Evolutionary conservation across 2,113 vertebrate genomes (phyloP), one percentile per base, ranked within the genome.

Genomic region (Mesitornis unicolor): DNA sequence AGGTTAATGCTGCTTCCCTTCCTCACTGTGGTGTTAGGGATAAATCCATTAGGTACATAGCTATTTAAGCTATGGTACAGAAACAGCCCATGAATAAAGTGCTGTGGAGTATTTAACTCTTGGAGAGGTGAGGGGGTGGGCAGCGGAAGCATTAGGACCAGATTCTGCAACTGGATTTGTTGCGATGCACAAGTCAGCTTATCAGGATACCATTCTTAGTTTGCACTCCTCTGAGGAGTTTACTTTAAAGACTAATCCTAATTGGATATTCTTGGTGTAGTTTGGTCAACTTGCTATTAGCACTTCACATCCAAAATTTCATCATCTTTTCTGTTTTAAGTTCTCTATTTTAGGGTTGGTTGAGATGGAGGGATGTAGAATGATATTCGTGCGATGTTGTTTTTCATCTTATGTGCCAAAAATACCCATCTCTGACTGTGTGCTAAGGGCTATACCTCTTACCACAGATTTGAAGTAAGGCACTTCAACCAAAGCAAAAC

Each of bases 1-100:
- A 96, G 96, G 96, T 97, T 97, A 96, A 97, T 97, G 87, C 95
- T 0, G 0, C 65, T 95, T 94, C 73, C 83, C 88, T 90, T 59
- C 80, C 57, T 93, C 61, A 4, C 53, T 36, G n/a, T 3, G 25
- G 93, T 82, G 91, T 95, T 97, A 96, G 24, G 73, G 95, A 70
- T 97, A 97, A 96, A 84, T 96, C 93, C 93, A 96, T 97, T 96
- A 97, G 89, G 77, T 92, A 43, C 87, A 87, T 8, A 60, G 84
- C 91, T 94, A 89, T 91, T 95, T 96, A 84, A 96, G 95, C 93
- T 90, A 71, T 61, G 64, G 53, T 90, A 95, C 86, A 93, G 94
- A 93, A 96, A 93, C 91, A 91, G 95, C 94, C 65, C 79, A 31
- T 26, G 48, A 91, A 61, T 95, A 68, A 93, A 75, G 77, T 70